These are phyloP conservation scores for Pseudomyrmex flavicornis DNA, from an alignment of 1,140 invertebrate genomes.

Conservation along the genomic window DNA sequence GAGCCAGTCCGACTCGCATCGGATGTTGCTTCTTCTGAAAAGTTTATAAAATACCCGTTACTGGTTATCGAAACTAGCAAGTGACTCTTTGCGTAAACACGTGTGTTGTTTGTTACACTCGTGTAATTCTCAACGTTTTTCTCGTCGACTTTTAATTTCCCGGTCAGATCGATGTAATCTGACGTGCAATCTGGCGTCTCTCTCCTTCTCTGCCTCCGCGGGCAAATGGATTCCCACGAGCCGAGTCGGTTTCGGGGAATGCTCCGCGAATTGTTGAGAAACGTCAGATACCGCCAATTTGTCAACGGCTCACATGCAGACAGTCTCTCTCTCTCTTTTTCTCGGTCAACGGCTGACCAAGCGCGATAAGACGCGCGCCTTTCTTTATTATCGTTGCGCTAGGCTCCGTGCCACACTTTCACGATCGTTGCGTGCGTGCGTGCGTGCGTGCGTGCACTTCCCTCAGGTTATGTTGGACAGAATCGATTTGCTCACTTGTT, in stretches of 20 bases:
- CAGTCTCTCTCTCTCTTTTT: too few relatives aligned
- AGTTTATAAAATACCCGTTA: too few relatives aligned
- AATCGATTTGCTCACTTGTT: too few relatives aligned
- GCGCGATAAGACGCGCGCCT: neutral
- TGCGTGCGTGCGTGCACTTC: neutral
- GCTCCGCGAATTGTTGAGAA: neutral
- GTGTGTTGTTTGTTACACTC: neutral
- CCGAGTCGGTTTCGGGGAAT: neutral
- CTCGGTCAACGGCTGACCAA: neutral
- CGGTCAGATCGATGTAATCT: neutral
- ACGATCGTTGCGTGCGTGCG: constrained; percentile 21
- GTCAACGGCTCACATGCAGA: neutral
- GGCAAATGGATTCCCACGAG: neutral
- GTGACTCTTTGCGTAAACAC: too few relatives aligned
- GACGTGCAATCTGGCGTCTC: neutral
- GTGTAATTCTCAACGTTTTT: neutral
- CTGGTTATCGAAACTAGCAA: too few relatives aligned
- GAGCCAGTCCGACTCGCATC: too few relatives aligned
- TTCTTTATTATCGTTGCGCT: constrained; percentile 1
- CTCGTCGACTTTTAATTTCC: neutral
- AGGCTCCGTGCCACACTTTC: constrained; percentile 24
- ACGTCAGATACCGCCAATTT: neutral
- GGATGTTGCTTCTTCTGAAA: too few relatives aligned
- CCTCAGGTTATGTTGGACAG: constrained; percentile 18
- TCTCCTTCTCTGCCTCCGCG: neutral